Evolutionary conservation across 64 coral and sea anemone genomes (phyloP).

Genomic region (Platygyra sinensis): DNA sequence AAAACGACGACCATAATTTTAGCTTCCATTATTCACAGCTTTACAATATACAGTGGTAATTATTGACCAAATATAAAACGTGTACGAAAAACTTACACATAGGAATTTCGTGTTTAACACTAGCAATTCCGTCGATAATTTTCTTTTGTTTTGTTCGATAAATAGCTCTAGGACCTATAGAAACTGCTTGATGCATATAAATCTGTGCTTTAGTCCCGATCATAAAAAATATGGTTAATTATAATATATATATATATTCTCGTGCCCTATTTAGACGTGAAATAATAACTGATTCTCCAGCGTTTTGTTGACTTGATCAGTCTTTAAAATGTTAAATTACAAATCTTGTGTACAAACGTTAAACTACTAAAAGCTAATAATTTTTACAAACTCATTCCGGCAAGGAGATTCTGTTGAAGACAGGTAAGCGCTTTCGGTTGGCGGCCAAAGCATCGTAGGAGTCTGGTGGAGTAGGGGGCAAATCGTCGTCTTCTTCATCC

Average conservation of each 20-base stretch:
- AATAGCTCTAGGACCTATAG: slow-evolving; percentile 90
- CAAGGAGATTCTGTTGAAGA: slow-evolving; percentile 85
- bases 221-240: slow-evolving; percentile 94
- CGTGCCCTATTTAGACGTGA: slow-evolving; percentile 65
- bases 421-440: slow-evolving; percentile 73
- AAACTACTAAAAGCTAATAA: slow-evolving; percentile 36
- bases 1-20: slow-evolving; percentile 63
- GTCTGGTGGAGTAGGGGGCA: slow-evolving; percentile 87
- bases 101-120: slow-evolving; percentile 92
- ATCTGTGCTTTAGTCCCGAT: slow-evolving; percentile 82
- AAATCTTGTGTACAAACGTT: slow-evolving; percentile 65
- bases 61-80: slow-evolving; percentile 98
- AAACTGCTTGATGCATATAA: slow-evolving; percentile 92
- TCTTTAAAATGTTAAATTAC: slow-evolving; percentile 52
- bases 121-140: slow-evolving; percentile 81
- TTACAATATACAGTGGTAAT: slow-evolving; percentile 92
- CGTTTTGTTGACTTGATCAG: slow-evolving; percentile 34
- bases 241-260: slow-evolving; percentile 84
- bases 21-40: slow-evolving; percentile 94
- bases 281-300: slow-evolving; percentile 65
- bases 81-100: slow-evolving; percentile 87
- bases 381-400: slow-evolving; percentile 65
- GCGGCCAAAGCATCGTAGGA: slow-evolving; percentile 69
- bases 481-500: slow-evolving; percentile 57
- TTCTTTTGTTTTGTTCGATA: slow-evolving; percentile 92